Evolutionary conservation across 2,113 vertebrate genomes (phyloP).

Genomic region (Megalops atlanticus): DNA sequence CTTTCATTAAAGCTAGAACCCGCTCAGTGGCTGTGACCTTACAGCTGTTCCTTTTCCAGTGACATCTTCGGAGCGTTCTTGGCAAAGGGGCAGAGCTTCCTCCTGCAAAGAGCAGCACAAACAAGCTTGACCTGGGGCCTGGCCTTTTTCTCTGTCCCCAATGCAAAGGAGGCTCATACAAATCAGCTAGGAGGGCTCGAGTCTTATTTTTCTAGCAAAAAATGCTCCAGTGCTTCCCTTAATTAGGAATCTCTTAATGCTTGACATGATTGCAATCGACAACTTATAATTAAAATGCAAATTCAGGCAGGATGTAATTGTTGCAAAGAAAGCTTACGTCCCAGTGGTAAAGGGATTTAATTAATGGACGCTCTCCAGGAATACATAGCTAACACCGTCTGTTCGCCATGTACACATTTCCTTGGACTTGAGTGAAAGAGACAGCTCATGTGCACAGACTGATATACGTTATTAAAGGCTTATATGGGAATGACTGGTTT

Average conservation of each 20-base stretch:
- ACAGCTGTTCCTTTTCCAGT: slow-evolving; percentile 3
- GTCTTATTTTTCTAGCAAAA: slow-evolving; percentile 44
- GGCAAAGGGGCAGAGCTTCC: not conserved
- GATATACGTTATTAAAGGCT: slow-evolving; percentile 13
- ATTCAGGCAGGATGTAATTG: slow-evolving; percentile 53
- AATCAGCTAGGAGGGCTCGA: slow-evolving; percentile 16
- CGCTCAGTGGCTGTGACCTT: not conserved
- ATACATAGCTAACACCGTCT: slow-evolving; percentile 29
- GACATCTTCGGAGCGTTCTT: not conserved
- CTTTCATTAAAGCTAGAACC: not conserved
- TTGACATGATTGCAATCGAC: slow-evolving; percentile 55
- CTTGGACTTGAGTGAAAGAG: slow-evolving; percentile 8
- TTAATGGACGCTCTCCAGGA: slow-evolving; percentile 44
- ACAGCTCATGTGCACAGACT: slow-evolving; percentile 5
- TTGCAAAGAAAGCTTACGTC: slow-evolving; percentile 47
- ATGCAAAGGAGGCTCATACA: not conserved
- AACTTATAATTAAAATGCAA: slow-evolving; percentile 64
- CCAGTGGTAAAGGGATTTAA: slow-evolving; percentile 43
- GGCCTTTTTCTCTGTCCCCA: not conserved
- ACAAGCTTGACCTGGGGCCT: not conserved
- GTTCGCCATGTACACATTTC: slow-evolving; percentile 27
- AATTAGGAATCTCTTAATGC: slow-evolving; percentile 62
- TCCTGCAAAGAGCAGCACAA: not conserved
- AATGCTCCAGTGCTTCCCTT: slow-evolving; percentile 52
- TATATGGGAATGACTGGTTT: not conserved